phyloP scores from a whole-genome alignment of 2,113 vertebrate species.

The Planiliza haematocheilus region DNA sequence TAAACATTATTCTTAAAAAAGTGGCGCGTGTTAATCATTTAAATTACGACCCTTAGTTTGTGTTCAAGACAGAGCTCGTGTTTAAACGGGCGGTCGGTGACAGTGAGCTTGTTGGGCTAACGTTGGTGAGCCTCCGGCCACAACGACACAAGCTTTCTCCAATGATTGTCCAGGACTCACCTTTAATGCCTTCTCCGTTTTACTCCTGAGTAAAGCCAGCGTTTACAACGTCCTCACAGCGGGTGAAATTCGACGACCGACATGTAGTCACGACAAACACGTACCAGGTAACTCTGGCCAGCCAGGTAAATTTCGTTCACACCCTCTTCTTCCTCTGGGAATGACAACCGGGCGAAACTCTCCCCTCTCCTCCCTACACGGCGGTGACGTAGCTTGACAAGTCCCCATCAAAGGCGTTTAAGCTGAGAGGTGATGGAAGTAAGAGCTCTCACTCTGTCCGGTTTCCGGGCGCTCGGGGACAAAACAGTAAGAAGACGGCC shows the following conservation, averaged over 20 bases:
- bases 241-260: slow-evolving; percentile 31
- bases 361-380: slow-evolving; percentile 35
- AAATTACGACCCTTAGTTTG: too few species aligned
- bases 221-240: slow-evolving; percentile 27
- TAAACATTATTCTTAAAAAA: too few species aligned
- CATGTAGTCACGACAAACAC: not conserved
- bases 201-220: slow-evolving; percentile 69
- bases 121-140: not conserved
- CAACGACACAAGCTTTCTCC: slow-evolving; percentile 45
- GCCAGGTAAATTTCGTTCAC: slow-evolving; percentile 75
- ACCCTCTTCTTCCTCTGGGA: slow-evolving; percentile 68
- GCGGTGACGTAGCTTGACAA: slow-evolving; percentile 65
- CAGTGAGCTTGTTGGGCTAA: slow-evolving; percentile 47
- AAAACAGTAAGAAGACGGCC: not conserved
- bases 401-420: slow-evolving; percentile 39
- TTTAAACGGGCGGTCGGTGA: slow-evolving; percentile 22
- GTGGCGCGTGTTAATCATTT: too few species aligned
- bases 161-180: slow-evolving; percentile 54
- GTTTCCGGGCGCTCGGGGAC: not conserved
- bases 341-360: slow-evolving; percentile 66
- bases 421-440: not conserved
- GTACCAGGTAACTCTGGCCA: slow-evolving; percentile 54
- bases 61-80: too few species aligned
- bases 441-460: slow-evolving; percentile 59
- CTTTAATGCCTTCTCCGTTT: slow-evolving; percentile 70